Base-by-base conservation (phyloP, 2,888 invertebrate genomes). In the Habrosyne pyritoides region DNA sequence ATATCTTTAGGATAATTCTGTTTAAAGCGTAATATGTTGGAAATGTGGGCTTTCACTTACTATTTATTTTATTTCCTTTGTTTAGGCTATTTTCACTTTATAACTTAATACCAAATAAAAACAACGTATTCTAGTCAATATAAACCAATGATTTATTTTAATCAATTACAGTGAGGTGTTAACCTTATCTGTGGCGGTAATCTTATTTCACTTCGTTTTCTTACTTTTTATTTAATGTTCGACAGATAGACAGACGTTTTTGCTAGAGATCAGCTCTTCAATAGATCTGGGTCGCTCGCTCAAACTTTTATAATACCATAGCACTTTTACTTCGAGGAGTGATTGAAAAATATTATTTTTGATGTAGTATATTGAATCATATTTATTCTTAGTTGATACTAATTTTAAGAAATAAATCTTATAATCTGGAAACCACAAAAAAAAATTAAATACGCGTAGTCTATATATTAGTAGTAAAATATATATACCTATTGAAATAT, bases 271-370 rank as follows among this genome's bases (percentile, higher is more conserved):
- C 75, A 69, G 64, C 64, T 75, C 67, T 61, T 81, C 80, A 80
- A 86, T 79, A 79, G 79, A 91, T 81, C 83, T 88, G 73, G 91
- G 91, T 89, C 89, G 84, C 62, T 75, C 77, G 77, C 75, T 77
- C 77, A 75, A 81, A 80, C 84, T 77, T 76, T 79, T 78, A 85
- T 85, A 87, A 84, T 83, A 81, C 83, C 33, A 69, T 70, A 84
- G 77, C 81, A 89, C 91, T 91, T 91, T 91, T 91, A 90, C 90
- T 89, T 81, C 62, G 68, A 65, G 71, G 79, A 84, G 81, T 84
- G 77, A 81, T 84, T 76, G 76, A 56, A 28, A 68, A 67, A 63
- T 63, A 59, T 61, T 65, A 55, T 53, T 59, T 66, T 57, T 64
- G 64, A 59, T 55, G 61, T 64, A 57, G 36, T 36, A 33, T 33